Percentiles rank a stretch among this genome's conserved stretches.
Evolutionary conservation across 2,888 invertebrate genomes (phyloP).

Genomic region (Drosophila meridionalis): DNA sequence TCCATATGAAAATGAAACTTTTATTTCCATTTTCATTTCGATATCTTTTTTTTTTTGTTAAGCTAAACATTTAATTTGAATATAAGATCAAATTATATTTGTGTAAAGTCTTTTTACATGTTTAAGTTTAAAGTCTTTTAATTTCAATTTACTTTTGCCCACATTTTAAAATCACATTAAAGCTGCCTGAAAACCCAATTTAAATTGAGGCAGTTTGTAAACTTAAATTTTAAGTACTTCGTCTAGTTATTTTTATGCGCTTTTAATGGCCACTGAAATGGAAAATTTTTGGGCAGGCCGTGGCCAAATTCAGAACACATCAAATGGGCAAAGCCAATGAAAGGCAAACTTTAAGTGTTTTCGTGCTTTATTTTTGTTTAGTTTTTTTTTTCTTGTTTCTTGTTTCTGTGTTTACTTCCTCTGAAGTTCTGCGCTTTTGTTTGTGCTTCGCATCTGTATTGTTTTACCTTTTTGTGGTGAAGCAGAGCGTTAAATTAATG

Average conservation of each 20-base stretch:
- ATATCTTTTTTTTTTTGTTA: background rate
- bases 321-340: slow-evolving; percentile 27
- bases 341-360: slow-evolving; percentile 36
- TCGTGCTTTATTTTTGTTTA: background rate
- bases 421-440: slow-evolving; percentile 23
- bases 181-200: slow-evolving; percentile 25
- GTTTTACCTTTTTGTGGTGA: slow-evolving; percentile 11
- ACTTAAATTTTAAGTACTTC: slow-evolving; percentile 36
- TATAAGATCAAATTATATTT: slow-evolving; percentile 9
- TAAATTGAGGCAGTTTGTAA: slow-evolving; percentile 48
- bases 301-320: slow-evolving; percentile 14
- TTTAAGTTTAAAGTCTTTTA: background rate
- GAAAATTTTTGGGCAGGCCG: slow-evolving; percentile 34
- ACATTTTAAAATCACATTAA: slow-evolving; percentile 16
- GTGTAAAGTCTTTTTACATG: background rate
- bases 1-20: slow-evolving; percentile 43
- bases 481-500: slow-evolving; percentile 22
- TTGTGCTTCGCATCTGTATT: slow-evolving; percentile 18
- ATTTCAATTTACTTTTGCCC: background rate
- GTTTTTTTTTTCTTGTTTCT: too few species aligned
- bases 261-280: slow-evolving; percentile 55
- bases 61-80: slow-evolving; percentile 1
- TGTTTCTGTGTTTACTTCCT: background rate
- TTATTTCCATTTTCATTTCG: slow-evolving; percentile 14
- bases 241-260: slow-evolving; percentile 40